Evolutionary conservation across 2,888 invertebrate genomes (phyloP), one percentile per base, ranked within the genome.

Genomic region (Entomobrya multifasciata): DNA sequence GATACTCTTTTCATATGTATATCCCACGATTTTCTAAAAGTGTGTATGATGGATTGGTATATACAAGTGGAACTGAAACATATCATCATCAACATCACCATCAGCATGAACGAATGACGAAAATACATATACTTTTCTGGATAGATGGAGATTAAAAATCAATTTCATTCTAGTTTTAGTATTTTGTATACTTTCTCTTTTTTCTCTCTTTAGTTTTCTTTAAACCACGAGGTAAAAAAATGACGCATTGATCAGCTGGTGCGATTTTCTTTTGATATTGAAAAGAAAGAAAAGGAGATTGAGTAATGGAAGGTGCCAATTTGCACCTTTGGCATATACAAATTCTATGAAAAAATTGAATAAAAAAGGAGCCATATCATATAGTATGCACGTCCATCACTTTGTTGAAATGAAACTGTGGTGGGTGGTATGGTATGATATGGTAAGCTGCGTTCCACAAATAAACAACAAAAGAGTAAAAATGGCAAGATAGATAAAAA

Each of bases 81-180:
- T 1, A 52, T 8, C 36, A 36, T 6, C 36, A 36, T 36, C 36
- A 36, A 36, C 36, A 8, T 36, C 36, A 36, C 8, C 36, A 36
- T 6, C 36, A 8, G 4, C 36, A 36, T 20, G 25, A 25, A 6
- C 57, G 57, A 36, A 36, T 11, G 25, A 13, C 57, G 13, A 25
- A 25, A 57, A 25, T 25, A 25, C 20, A 20, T 55, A 57, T 11
- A 15, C 15, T 70, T 20, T 47, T 41, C 17, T n/a, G 30, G 4
- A 36, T 36, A 8, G 36, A 22, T 15, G 13, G 44, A 22, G 47
- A n/a, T 47, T 47, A 70, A 70, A 70, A 70, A 70, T 47, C 47
- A 47, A 70, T 70, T 70, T 70, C 10, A 25, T 17, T 1, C 17
- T 36, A 15, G 2, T 13, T 3, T 15, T 13, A 10, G 5, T n/a